Percentiles rank a stretch among this genome's conserved stretches.
Conservation (phyloP, 2,113 vertebrate species). For the Myrmecobius fasciatus region DNA sequence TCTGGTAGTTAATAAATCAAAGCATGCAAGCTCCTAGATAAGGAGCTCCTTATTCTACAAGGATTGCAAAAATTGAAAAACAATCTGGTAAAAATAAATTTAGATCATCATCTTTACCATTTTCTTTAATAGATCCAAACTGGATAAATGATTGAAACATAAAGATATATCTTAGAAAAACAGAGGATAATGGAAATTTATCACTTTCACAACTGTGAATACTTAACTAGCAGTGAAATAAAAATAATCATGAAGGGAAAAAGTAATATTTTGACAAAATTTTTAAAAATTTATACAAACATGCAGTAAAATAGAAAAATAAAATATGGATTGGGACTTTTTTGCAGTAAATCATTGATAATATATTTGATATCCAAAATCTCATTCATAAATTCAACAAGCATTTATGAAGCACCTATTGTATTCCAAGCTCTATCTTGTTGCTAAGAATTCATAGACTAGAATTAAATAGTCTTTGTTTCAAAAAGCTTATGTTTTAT, state of each 20-base stretch:
- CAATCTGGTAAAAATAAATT: background rate
- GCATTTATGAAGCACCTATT: conserved; percentile 18
- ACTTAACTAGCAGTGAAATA: background rate
- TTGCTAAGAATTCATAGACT: conserved; percentile 4
- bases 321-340: background rate
- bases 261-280: background rate
- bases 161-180: background rate
- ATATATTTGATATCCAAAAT: background rate
- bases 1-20: background rate
- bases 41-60: background rate
- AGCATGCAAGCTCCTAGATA: background rate
- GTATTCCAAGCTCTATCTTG: background rate
- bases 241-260: background rate
- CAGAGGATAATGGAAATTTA: background rate
- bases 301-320: background rate
- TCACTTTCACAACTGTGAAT: background rate
- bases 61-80: background rate
- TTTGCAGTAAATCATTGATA: background rate
- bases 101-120: background rate
- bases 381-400: conserved; percentile 36
- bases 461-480: background rate
- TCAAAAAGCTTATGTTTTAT: background rate
- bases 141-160: background rate
- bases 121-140: background rate
- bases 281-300: background rate